phyloP scores from a whole-genome alignment of 2,888 invertebrate genomes.

The Tribolium freemani region DNA sequence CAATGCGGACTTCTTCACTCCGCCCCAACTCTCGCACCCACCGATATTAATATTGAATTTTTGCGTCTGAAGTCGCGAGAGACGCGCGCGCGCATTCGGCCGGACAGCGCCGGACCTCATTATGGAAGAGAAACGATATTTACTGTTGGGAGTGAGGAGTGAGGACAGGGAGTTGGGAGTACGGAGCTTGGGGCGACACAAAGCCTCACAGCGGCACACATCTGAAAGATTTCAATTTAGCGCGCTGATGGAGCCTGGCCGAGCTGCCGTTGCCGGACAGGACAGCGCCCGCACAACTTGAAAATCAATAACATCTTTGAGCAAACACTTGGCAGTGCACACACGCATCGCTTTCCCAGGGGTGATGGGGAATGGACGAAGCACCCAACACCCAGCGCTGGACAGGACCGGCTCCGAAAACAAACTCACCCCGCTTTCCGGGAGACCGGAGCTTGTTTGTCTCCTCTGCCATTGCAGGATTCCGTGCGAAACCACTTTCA shows the following conservation, averaged over 20 bases:
- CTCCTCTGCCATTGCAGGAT: too few species aligned
- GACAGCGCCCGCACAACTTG: constrained; percentile 63
- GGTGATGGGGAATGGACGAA: constrained; percentile 51
- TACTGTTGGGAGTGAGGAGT: constrained; percentile 60
- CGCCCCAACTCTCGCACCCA: constrained; percentile 67
- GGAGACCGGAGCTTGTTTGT: too few species aligned
- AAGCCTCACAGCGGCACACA: constrained; percentile 59
- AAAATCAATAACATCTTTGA: constrained; percentile 70
- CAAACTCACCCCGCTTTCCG: background rate
- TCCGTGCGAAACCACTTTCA: too few species aligned
- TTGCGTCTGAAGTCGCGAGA: constrained; percentile 71
- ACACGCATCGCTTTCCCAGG: constrained; percentile 67
- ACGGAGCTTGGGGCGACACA: constrained; percentile 46
- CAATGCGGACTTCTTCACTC: constrained; percentile 62
- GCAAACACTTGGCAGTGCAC: constrained; percentile 69
- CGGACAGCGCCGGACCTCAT: constrained; percentile 65
- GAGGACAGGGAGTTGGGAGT: constrained; percentile 44
- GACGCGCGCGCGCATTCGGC: constrained; percentile 62
- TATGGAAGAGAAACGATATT: constrained; percentile 65
- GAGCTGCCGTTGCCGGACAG: constrained; percentile 57
- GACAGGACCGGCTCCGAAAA: constrained; percentile 45
- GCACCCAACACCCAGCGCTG: constrained; percentile 42
- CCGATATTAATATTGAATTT: constrained; percentile 88
- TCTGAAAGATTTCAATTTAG: constrained; percentile 68
- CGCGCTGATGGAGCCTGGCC: constrained; percentile 62